Conservation (phyloP, 2,888 invertebrate species). For the Acleris cristana region DNA sequence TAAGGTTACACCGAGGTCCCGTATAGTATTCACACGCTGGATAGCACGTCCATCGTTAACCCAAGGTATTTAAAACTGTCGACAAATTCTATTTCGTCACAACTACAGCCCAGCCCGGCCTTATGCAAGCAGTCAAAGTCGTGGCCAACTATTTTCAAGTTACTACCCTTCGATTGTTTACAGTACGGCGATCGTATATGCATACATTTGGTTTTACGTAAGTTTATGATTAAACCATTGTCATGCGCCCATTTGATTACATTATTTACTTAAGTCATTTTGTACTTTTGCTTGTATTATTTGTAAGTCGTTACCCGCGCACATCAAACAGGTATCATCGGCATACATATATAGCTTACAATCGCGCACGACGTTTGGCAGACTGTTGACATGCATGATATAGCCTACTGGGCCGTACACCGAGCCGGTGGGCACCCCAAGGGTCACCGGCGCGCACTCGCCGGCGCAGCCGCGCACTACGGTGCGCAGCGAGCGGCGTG, state of each 20-base stretch:
- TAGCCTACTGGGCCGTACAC: conserved; percentile 42
- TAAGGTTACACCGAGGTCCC: too few species aligned
- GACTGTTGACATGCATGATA: conserved; percentile 40
- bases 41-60: conserved; percentile 7
- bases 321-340: conserved; percentile 40
- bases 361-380: conserved; percentile 34
- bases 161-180: conserved; percentile 3
- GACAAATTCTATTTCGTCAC: conserved; percentile 14
- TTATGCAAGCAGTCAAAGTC: conserved; percentile 34
- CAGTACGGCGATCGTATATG: conserved; percentile 34
- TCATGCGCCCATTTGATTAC: conserved; percentile 38
- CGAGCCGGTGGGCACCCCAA: conserved; percentile 41
- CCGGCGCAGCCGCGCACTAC: conserved; percentile 9
- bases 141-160: conserved; percentile 29
- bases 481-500: conserved; percentile 7
- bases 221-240: conserved; percentile 37
- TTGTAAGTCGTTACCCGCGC: conserved; percentile 24
- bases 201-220: conserved; percentile 33
- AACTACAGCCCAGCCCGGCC: not conserved
- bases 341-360: conserved; percentile 40
- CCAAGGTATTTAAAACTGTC: conserved; percentile 21
- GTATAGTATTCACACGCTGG: too few species aligned
- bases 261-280: conserved; percentile 33
- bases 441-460: conserved; percentile 3
- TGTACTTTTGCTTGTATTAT: conserved; percentile 14